Conservation (phyloP, 2,888 invertebrate species). For the Mesorhabditis sp. region DNA sequence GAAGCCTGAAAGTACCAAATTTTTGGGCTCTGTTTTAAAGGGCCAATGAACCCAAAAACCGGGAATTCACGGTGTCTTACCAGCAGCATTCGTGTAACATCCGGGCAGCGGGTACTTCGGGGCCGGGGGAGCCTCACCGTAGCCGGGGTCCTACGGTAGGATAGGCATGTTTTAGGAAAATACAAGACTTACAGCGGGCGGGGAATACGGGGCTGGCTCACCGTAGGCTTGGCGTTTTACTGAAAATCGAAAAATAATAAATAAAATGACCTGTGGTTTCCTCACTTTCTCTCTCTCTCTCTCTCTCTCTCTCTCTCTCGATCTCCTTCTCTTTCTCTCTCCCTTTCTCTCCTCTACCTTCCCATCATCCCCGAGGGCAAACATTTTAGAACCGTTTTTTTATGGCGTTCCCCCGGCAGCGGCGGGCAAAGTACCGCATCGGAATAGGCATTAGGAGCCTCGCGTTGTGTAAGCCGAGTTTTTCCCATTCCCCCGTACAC, state of each 20-base stretch:
- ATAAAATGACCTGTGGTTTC: too few relatives aligned
- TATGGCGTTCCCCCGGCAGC: too few relatives aligned
- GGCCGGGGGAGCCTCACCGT: conserved; percentile 5
- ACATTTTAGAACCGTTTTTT: neutral
- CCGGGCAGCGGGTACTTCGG: conserved; percentile 43
- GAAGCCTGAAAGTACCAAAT: conserved; percentile 28
- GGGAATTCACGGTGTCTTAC: conserved; percentile 17
- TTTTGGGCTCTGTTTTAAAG: neutral
- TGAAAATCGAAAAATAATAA: neutral
- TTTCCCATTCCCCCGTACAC: too few relatives aligned
- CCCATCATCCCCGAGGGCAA: neutral
- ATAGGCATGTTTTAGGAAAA: neutral
- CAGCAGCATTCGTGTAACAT: conserved; percentile 50
- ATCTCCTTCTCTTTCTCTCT: too few relatives aligned
- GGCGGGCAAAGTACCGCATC: too few relatives aligned
- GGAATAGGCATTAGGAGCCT: too few relatives aligned
- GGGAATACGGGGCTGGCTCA: neutral
- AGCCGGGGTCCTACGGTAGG: neutral
- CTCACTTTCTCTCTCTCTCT: neutral
- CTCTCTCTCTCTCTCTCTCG: too few relatives aligned
- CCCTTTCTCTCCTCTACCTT: neutral
- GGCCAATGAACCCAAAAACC: neutral
- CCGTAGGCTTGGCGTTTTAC: conserved; percentile 5
- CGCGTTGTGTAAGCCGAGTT: too few relatives aligned
- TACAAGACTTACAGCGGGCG: neutral